A percentile compares a stretch with the other conserved stretches of the same genome.
phyloP scores from a whole-genome alignment of 2,113 vertebrate genomes.

The Clarias gariepinus region DNA sequence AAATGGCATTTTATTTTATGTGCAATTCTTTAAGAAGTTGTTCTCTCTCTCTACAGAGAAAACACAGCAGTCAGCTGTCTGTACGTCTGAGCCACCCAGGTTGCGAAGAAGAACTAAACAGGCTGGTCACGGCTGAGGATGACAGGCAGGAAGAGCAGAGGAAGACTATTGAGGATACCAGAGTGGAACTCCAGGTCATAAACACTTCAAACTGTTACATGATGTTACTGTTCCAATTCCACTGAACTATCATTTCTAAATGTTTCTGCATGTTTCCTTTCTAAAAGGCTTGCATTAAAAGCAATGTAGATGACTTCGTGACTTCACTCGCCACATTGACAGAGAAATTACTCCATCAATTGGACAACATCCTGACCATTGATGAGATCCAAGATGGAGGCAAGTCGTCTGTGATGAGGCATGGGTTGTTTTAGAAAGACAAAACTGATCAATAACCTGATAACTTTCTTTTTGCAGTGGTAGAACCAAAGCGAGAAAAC shows the following conservation, averaged over 20 bases:
- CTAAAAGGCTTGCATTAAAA: conserved; percentile 65
- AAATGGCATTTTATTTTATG: background rate
- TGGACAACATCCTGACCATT: conserved; percentile 72
- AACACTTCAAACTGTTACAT: background rate
- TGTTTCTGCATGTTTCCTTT: background rate
- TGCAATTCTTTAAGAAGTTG: background rate
- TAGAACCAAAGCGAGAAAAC: conserved; percentile 54
- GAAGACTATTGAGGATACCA: conserved; percentile 47
- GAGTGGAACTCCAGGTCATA: conserved; percentile 71
- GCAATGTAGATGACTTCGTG: conserved; percentile 69
- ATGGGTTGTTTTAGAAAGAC: background rate
- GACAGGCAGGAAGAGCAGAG: conserved; percentile 66
- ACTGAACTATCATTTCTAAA: background rate
- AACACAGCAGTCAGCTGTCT: conserved; percentile 62
- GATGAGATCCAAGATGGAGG: conserved; percentile 71
- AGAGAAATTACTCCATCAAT: conserved; percentile 74
- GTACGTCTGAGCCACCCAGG: conserved; percentile 75
- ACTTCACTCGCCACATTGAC: conserved; percentile 70
- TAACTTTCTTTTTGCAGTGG: conserved; percentile 52
- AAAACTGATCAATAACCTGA: background rate
- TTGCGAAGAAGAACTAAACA: conserved; percentile 60
- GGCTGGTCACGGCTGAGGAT: conserved; percentile 68
- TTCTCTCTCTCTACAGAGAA: conserved; percentile 58
- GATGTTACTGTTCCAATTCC: background rate
- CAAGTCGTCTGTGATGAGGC: conserved; percentile 60